Percentiles rank a stretch among this genome's conserved stretches.
These are phyloP conservation scores for Selenia dentaria DNA, from an alignment of 2,888 invertebrate genomes.

Conservation along the genomic window DNA sequence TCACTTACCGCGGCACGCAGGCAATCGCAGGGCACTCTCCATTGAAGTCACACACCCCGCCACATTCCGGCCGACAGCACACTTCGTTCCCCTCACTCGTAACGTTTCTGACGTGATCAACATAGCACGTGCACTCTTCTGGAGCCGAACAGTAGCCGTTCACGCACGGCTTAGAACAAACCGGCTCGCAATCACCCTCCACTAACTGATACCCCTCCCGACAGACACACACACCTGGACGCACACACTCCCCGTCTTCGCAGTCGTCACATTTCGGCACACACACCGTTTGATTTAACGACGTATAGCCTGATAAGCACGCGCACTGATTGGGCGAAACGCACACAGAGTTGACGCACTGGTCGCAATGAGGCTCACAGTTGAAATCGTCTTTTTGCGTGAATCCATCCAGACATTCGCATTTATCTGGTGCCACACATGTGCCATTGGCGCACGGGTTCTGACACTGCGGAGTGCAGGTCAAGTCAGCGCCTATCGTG, in stretches of 20 bases:
- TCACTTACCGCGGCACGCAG: constrained; percentile 18
- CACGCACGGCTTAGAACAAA: constrained; percentile 54
- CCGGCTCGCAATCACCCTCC: constrained; percentile 22
- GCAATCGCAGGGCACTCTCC: constrained; percentile 25
- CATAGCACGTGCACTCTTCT: constrained; percentile 47
- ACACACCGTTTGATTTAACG: constrained; percentile 34
- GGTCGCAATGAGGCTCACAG: constrained; percentile 59
- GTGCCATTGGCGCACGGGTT: constrained; percentile 40
- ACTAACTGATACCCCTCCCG: constrained; percentile 4
- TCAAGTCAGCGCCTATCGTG: constrained; percentile 38
- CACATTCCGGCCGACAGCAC: constrained; percentile 44
- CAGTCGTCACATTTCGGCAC: constrained; percentile 25
- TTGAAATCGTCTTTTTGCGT: constrained; percentile 31
- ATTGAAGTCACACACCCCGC: constrained; percentile 34
- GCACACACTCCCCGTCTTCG: constrained; percentile 22
- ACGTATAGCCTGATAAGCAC: constrained; percentile 59
- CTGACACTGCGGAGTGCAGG: constrained; percentile 42
- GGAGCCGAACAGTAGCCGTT: constrained; percentile 54
- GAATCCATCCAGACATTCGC: constrained; percentile 53
- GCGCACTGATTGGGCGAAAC: constrained; percentile 57
- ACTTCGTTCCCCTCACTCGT: constrained; percentile 7
- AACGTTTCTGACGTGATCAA: constrained; percentile 30
- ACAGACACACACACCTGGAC: constrained; percentile 27
- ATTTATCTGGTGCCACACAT: constrained; percentile 51
- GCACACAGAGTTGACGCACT: constrained; percentile 72